Base-by-base conservation (phyloP, 2,888 invertebrate genomes). In the Caenorhabditis wallacei region DNA sequence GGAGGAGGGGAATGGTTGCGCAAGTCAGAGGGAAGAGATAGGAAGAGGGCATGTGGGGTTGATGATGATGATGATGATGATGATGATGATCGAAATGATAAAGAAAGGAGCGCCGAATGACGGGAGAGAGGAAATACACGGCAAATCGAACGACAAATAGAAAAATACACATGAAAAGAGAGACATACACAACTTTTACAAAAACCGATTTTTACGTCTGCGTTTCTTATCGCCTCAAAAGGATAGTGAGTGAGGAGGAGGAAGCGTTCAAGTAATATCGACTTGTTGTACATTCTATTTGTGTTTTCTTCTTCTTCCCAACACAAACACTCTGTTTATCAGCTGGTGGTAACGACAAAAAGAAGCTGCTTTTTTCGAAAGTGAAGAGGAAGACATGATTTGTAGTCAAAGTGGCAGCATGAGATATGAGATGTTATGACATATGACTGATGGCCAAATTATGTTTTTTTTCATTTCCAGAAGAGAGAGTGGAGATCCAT, bases 101-200 rank as follows among this genome's bases (percentile, higher is more conserved):
- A 76, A 76, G 76, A 76, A 61, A 61, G 76, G 76, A 76, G 76
- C 71, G 79, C 68, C 63, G 8, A 8, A 53, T 51, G 20, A 43
- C 37, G 57, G n/a, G n/a, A 48, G 46, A 51, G 43, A 53, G 68
- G 70, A 72, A 61, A 43, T n/a, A n/a, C 59, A 43, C 53, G 59
- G 51, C 63, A 46, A 59, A 70, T 53, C 40, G 71, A 71, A 64
- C 61, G 56, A 70, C 63, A 63, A 70, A 70, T 56, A 63, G 51
- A 64, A 46, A 48, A 40, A 63, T 18, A 75, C 54, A 46, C 40
- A 64, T 18, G 24, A 30, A 54, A n/a, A 54, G 40, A 18, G 30
- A 56, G 30, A 66, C 37, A 69, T 43, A 48, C 18, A 48, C 8
- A n/a, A 48, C 8, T 48, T 48, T 48, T 48, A 48, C 46, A 48